Conservation (phyloP, 2,113 vertebrate species). For the Pardalotus punctatus region DNA sequence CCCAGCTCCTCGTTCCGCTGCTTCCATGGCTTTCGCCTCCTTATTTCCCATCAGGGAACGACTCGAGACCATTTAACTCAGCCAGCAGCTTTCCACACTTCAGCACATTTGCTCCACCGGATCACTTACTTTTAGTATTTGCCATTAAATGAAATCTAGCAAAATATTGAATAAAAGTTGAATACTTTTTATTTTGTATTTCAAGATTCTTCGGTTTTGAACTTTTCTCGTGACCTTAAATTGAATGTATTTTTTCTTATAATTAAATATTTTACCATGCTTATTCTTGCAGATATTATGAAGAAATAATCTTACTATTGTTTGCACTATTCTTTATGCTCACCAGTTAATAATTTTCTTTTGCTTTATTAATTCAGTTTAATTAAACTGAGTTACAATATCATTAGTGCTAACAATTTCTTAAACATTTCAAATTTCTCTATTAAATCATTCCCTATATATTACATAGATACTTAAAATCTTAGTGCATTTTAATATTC, state of each 20-base stretch:
- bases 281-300: not conserved
- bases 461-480: not conserved
- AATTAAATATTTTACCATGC: not conserved
- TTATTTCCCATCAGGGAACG: not conserved
- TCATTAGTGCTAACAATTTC: not conserved
- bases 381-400: not conserved
- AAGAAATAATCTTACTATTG: not conserved
- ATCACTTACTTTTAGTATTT: not conserved
- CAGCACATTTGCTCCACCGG: not conserved
- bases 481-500: not conserved
- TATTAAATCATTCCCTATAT: not conserved
- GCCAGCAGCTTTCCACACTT: not conserved
- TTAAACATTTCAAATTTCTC: constrained; percentile 28
- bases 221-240: not conserved
- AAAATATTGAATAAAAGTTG: not conserved
- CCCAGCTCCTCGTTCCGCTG: too few species aligned
- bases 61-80: not conserved
- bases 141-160: not conserved
- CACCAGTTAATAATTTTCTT: not conserved
- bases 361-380: constrained; percentile 21
- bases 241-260: not conserved
- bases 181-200: not conserved
- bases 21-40: too few species aligned
- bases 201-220: not conserved
- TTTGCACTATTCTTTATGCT: not conserved